Base-by-base conservation (phyloP, 92 coral and sea anemone genomes). In the Bergia puertoricense region DNA sequence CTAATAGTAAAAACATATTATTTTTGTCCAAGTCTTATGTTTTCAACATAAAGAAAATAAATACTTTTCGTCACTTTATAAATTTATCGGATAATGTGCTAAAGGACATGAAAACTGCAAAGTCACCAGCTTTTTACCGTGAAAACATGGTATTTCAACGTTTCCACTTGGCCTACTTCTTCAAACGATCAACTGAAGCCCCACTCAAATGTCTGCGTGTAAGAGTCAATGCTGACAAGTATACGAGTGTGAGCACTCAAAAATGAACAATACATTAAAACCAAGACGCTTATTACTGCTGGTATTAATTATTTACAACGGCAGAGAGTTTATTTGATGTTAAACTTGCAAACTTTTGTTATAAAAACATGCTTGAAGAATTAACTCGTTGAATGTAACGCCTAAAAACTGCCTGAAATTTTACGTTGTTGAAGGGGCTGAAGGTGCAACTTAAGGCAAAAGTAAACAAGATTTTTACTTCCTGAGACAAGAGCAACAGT, bases 401-500 rank as follows among this genome's bases (percentile, higher is more conserved):
- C 76, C 76, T 68, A 72, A 67, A 36, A 82, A 1, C n/a, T 72
- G 42, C 57, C 59, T 23, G 59, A 69, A 42, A 82, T n/a, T 43
- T 13, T 23, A 45, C 76, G 1, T 44, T 18, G 77, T 23, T n/a
- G 6, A 46, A 14, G 30, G 48, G 5, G 72, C 46, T 23, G 73
- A 54, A 57, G 59, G 22, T 57, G 45, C 23, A 43, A 77, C 16
- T 77, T 30, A 36, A 79, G 43, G 51, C 69, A 36, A 50, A 79
- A 79, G 18, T 54, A 79, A 79, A 67, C 20, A 66, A 68, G 11
- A 67, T 13, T 8, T 67, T 41, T 67, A 68, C 59, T 43, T 82
- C 57, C 86, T 68, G 36, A 82, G 76, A 23, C 57, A 68, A 69
- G 43, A 41, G 43, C 20, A 68, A 68, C 51, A 82, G 46, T 66